Conservation (phyloP, 2,797 vertebrate species). For the Erithacus rubecula region DNA sequence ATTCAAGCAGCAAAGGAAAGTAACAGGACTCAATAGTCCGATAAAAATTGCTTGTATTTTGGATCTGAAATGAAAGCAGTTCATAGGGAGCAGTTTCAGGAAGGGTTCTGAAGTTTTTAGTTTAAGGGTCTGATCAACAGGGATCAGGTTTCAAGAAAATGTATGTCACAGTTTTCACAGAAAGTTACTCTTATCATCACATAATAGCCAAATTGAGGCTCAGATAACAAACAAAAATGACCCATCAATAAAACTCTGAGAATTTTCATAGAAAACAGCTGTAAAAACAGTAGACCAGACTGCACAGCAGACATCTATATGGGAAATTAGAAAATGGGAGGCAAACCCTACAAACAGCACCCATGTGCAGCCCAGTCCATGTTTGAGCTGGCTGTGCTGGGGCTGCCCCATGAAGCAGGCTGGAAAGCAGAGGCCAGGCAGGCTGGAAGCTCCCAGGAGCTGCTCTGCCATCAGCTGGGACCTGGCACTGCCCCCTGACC, state of each 20-base stretch:
- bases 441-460: not conserved
- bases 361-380: not conserved
- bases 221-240: conserved; percentile 29
- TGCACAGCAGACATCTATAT: not conserved
- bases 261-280: conserved; percentile 47
- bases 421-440: not conserved
- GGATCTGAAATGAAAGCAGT: not conserved
- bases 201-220: not conserved
- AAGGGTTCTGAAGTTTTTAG: not conserved
- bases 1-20: not conserved
- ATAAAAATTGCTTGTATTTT: not conserved
- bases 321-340: not conserved
- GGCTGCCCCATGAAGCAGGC: not conserved
- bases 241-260: conserved; percentile 36
- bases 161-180: not conserved
- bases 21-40: not conserved
- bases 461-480: not conserved
- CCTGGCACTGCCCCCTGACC: not conserved
- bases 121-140: not conserved
- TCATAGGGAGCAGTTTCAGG: not conserved
- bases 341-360: not conserved
- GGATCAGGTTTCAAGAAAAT: not conserved
- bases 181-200: not conserved
- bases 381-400: not conserved
- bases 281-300: conserved; percentile 33